Evolutionary conservation across 2,888 invertebrate species (phyloP), one percentile per base, ranked within the genome.

Genomic region (Spatulosminthurus flaviceps): DNA sequence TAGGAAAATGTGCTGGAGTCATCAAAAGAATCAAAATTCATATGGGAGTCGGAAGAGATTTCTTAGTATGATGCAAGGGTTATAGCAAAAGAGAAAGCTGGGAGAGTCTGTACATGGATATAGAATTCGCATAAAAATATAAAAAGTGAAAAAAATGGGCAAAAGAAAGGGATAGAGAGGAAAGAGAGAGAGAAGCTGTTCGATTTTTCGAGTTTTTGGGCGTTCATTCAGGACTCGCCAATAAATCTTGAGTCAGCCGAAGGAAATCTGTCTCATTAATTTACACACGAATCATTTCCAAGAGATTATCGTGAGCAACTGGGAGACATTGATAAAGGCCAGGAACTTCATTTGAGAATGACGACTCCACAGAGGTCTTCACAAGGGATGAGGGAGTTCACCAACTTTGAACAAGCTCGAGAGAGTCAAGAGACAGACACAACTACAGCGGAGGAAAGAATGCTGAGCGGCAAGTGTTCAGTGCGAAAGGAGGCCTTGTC

Each of bases 1-100:
- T 70, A 42, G 51, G 77, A 78, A 81, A 82, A 81, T 81, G 74
- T 82, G 83, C 81, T 83, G 81, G 81, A 81, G 81, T 83, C 83
- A 83, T 83, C 83, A 83, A 80, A 79, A 82, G 81, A 83, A 81
- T 83, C 83, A 83, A 82, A 82, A 83, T 83, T 83, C 83, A 81
- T 81, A 81, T 81, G 81, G 82, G 79, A 74, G 79, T 78, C 66
- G 66, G 75, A 76, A 76, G 75, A 76, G 34, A 76, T 76, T 61
- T 76, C 28, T 24, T 13, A 22, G 41, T 66, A 66, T 24, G 75
- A 64, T 64, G 64, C 64, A 51, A 51, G 51, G 51, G 51, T 51
- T 51, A 51, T 64, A 64, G 64, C 22, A 64, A 51, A 5, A 2
- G n/a, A 51, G 19, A 19, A 2, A 41, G 9, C 7, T 41, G 41